phyloP scores from a whole-genome alignment of 2,888 invertebrate species.

The Mythimna pallens region DNA sequence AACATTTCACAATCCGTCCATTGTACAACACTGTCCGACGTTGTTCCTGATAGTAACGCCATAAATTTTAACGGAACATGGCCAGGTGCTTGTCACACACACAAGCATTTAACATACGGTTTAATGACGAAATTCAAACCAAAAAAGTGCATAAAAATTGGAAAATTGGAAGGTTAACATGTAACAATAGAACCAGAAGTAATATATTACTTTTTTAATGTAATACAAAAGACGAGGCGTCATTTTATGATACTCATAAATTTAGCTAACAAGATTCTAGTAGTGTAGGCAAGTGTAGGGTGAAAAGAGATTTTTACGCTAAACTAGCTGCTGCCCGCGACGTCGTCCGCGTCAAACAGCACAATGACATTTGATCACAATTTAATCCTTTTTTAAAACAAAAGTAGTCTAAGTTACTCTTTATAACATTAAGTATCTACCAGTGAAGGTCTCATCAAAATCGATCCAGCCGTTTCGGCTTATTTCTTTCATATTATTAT shows the following conservation, averaged over 20 bases:
- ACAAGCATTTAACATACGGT: background rate
- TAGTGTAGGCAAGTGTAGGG: background rate
- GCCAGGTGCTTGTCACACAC: conserved; percentile 48
- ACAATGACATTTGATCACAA: no score
- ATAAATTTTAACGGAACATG: conserved; percentile 37
- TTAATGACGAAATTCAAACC: conserved; percentile 19
- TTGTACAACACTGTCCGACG: conserved; percentile 47
- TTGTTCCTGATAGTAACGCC: conserved; percentile 34
- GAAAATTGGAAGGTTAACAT: conserved; percentile 8
- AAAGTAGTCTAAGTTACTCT: no score
- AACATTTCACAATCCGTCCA: conserved; percentile 56
- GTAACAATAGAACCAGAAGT: conserved; percentile 17
- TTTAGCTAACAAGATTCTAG: conserved; percentile 4
- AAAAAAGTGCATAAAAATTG: background rate
- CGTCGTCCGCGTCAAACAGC: no score
- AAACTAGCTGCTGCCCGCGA: background rate
- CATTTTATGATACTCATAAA: conserved; percentile 28
- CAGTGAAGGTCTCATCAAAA: no score
- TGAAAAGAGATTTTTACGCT: conserved; percentile 1
- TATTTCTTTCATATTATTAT: no score
- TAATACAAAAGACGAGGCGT: conserved; percentile 10
- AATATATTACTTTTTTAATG: conserved; percentile 31
- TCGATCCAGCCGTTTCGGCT: no score
- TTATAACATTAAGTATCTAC: no score
- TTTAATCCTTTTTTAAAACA: no score